Percentiles rank a stretch among this genome's conserved stretches.
Conservation (phyloP, 2,888 invertebrate genomes). For the Drosophila maculinotata region DNA sequence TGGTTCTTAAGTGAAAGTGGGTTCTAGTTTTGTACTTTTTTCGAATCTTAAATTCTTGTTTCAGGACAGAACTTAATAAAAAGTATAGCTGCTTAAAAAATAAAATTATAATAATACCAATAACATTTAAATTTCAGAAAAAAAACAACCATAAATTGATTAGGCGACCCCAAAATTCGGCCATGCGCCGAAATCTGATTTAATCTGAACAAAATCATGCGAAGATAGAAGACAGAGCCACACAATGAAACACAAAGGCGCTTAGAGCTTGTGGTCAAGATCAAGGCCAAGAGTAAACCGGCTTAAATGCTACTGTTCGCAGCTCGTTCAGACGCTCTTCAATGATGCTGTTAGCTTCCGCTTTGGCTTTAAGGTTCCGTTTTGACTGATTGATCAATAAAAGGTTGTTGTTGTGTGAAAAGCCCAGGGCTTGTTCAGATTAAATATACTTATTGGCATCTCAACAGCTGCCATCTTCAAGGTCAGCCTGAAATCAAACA, state of each 20-base stretch:
- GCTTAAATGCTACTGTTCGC: slow-evolving; percentile 65
- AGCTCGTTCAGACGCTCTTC: slow-evolving; percentile 53
- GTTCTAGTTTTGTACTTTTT: neutral
- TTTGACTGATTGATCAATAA: slow-evolving; percentile 73
- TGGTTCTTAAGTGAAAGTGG: no score
- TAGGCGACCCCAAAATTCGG: slow-evolving; percentile 26
- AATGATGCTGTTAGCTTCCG: slow-evolving; percentile 61
- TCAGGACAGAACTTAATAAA: neutral
- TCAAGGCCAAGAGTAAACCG: slow-evolving; percentile 72
- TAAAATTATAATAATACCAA: neutral
- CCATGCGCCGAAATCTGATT: slow-evolving; percentile 49
- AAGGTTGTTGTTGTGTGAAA: slow-evolving; percentile 64
- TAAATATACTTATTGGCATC: slow-evolving; percentile 5
- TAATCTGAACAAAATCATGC: slow-evolving; percentile 14
- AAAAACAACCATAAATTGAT: slow-evolving; percentile 21
- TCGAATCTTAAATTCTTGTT: neutral
- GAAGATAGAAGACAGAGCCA: slow-evolving; percentile 3
- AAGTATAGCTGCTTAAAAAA: neutral
- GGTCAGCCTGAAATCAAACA: slow-evolving; percentile 58
- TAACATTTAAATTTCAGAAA: neutral
- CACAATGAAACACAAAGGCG: slow-evolving; percentile 9
- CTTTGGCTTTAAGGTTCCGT: slow-evolving; percentile 61
- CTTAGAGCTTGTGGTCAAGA: slow-evolving; percentile 76
- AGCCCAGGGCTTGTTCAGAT: slow-evolving; percentile 33
- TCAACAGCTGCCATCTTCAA: slow-evolving; percentile 53